Percentiles rank a stretch among this genome's conserved stretches.
These are phyloP conservation scores for Ptilorrhoa leucosticta DNA, from an alignment of 2,113 vertebrate genomes.

Conservation along the genomic window DNA sequence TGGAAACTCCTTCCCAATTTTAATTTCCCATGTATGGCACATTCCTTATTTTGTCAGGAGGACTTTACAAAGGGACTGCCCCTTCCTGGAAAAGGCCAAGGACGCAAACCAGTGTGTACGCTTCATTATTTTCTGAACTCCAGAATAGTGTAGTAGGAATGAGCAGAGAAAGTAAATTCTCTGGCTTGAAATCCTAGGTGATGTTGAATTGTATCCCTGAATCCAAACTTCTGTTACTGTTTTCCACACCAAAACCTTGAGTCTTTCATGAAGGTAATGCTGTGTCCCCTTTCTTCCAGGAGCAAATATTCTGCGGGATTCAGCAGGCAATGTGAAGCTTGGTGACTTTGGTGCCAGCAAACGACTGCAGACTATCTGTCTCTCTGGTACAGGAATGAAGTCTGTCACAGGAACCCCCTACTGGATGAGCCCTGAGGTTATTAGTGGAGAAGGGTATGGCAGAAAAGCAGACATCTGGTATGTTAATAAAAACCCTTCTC, in stretches of 20 bases:
- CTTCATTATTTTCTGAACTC: neutral
- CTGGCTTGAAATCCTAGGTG: neutral
- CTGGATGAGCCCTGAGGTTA: conserved; percentile 99
- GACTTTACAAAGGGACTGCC: neutral
- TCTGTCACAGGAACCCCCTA: conserved; percentile 97
- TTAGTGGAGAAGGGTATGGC: conserved; percentile 97
- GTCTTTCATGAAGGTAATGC: neutral
- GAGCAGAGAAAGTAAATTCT: neutral
- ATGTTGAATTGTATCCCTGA: neutral
- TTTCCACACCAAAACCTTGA: neutral
- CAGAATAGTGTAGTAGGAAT: neutral
- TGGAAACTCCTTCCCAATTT: neutral
- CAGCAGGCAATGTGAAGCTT: conserved; percentile 94
- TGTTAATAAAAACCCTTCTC: conserved; percentile 9
- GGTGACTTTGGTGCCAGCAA: conserved; percentile 98
- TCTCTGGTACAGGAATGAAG: conserved; percentile 96
- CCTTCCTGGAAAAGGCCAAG: neutral
- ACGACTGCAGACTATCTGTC: conserved; percentile 95
- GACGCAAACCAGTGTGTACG: neutral
- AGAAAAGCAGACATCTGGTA: conserved; percentile 98
- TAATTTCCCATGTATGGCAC: neutral
- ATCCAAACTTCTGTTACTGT: neutral
- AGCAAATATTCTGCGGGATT: conserved; percentile 96
- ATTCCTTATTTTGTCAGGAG: neutral
- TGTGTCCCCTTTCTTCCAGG: conserved; percentile 71